phyloP scores from a whole-genome alignment of 2,113 vertebrate genomes.

The Hydrochoerus hydrochaeris region DNA sequence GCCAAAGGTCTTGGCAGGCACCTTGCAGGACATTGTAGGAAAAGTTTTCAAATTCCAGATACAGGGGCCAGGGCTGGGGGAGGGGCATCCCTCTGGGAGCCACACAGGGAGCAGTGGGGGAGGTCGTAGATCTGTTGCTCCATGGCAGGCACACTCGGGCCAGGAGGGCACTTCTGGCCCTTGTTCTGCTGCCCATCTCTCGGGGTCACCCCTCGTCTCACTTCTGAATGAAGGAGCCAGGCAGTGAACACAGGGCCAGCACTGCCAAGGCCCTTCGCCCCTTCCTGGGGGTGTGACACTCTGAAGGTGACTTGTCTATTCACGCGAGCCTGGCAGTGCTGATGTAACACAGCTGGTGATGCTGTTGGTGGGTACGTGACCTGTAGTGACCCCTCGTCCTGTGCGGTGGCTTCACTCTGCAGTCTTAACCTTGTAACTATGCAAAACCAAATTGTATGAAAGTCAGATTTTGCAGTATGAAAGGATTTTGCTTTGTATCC shows the following conservation, averaged over 20 bases:
- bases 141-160: too few relatives aligned
- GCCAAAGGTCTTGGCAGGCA: not conserved
- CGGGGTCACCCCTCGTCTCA: not conserved
- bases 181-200: not conserved
- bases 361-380: accelerated
- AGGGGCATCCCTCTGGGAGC: not conserved
- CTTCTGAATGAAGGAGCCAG: not conserved
- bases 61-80: not conserved
- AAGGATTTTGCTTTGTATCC: not conserved
- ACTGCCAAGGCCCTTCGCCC: accelerated
- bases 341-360: too few relatives aligned
- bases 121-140: too few relatives aligned
- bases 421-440: accelerated
- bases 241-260: not conserved
- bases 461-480: not conserved
- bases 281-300: not conserved
- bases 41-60: not conserved
- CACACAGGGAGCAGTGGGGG: not conserved
- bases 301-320: not conserved
- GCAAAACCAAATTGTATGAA: not conserved
- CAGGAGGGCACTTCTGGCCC: not conserved
- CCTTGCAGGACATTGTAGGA: not conserved
- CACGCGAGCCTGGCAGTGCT: accelerated
- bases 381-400: accelerated
- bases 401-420: accelerated